A percentile compares a stretch with the other conserved stretches of the same genome.
Evolutionary conservation across 2,888 invertebrate genomes (phyloP).

Genomic region (Azorinus chamasolen): DNA sequence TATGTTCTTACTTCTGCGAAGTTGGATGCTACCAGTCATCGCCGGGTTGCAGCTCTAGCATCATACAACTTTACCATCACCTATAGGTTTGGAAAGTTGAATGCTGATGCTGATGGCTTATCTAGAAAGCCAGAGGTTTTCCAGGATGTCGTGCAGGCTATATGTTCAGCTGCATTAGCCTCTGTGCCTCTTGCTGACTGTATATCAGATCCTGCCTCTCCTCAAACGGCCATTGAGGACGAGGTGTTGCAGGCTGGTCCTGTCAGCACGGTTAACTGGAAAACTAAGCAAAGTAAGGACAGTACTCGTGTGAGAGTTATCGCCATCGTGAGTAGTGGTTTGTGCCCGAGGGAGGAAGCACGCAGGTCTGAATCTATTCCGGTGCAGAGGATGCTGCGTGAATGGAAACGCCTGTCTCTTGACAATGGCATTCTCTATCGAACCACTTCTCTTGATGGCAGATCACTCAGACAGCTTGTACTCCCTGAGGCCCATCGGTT

Average conservation of each 20-base stretch:
- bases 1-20: conserved; percentile 23
- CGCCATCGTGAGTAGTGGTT: neutral
- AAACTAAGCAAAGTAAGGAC: conserved; percentile 12
- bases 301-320: neutral
- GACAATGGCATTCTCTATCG: conserved; percentile 5
- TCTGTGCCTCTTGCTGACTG: conserved; percentile 1
- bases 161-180: neutral
- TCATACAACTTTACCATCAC: conserved; percentile 19
- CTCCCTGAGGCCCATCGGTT: neutral
- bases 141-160: neutral
- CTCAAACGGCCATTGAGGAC: neutral
- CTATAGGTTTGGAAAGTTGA: conserved; percentile 17
- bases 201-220: neutral
- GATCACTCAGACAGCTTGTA: neutral
- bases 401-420: neutral
- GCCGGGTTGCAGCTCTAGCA: conserved; percentile 25
- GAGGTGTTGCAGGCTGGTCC: neutral
- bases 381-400: neutral
- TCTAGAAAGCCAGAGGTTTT: neutral
- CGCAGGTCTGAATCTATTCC: neutral
- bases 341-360: neutral
- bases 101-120: conserved; percentile 32
- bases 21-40: conserved; percentile 36
- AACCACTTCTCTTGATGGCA: neutral
- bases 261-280: conserved; percentile 2